phyloP scores from a whole-genome alignment of 2,888 invertebrate genomes.

The Meloe dianella region DNA sequence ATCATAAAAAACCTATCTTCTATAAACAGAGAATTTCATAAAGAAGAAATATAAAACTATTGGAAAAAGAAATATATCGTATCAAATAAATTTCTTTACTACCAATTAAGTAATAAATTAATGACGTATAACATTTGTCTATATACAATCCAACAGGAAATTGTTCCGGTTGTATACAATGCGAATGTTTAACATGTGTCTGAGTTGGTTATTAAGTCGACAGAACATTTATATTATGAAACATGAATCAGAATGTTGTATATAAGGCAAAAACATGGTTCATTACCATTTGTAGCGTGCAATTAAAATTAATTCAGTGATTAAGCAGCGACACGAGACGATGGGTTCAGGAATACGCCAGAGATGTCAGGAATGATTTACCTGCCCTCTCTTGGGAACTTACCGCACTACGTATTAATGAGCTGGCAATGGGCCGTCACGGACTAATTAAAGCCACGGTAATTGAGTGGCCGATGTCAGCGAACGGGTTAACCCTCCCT shows the following conservation, averaged over 20 bases:
- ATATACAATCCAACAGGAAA: constrained; percentile 5
- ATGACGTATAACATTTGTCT: not conserved
- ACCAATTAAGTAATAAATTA: not conserved
- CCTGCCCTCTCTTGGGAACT: constrained; percentile 55
- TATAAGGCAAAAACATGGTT: constrained; percentile 44
- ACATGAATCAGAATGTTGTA: constrained; percentile 41
- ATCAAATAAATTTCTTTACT: not conserved
- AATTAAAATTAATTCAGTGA: constrained; percentile 57
- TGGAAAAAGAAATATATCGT: not conserved
- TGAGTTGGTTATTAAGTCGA: constrained; percentile 3
- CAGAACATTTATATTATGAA: constrained; percentile 15
- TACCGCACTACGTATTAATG: constrained; percentile 54
- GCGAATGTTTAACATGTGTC: constrained; percentile 10
- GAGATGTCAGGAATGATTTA: constrained; percentile 55
- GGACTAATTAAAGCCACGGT: constrained; percentile 59
- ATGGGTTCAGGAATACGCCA: constrained; percentile 38
- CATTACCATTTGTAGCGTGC: constrained; percentile 50
- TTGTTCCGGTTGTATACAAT: not conserved
- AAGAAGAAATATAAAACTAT: not conserved
- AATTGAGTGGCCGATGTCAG: constrained; percentile 60
- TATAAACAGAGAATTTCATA: constrained; percentile 13
- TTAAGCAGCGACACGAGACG: constrained; percentile 53
- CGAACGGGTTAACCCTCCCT: constrained; percentile 55
- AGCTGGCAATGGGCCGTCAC: constrained; percentile 59
- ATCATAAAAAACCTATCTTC: constrained; percentile 37